Conservation (phyloP, 2,797 vertebrate species). For the Cyclura pinguis region DNA sequence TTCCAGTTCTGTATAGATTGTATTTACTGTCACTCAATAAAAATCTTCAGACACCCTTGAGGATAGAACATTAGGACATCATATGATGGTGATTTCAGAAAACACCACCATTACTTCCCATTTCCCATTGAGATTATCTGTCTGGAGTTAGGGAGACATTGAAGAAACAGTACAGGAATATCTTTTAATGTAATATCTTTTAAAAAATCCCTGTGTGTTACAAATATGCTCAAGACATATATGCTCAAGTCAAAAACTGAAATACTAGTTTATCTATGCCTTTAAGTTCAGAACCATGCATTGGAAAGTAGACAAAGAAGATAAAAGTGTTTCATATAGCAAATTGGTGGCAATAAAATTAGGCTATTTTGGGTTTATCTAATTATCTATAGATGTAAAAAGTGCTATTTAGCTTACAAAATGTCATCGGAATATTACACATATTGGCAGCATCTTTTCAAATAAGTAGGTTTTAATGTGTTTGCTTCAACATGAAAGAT, state of each 20-base stretch:
- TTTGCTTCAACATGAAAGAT: not conserved
- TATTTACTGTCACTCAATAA: not conserved
- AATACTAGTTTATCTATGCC: too few species aligned
- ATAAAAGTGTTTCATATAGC: not conserved
- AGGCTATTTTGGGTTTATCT: not conserved
- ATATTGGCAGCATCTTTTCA: not conserved
- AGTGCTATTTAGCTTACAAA: not conserved
- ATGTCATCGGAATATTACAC: not conserved
- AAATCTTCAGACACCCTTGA: not conserved
- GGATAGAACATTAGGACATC: not conserved
- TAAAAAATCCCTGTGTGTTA: too few species aligned
- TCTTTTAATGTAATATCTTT: too few species aligned
- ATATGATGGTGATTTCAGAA: not conserved
- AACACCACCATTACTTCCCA: not conserved
- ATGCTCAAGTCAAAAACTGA: too few species aligned
- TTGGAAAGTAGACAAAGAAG: not conserved
- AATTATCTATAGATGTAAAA: not conserved
- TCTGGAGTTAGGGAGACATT: not conserved
- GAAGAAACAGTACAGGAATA: not conserved
- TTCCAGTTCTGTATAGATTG: not conserved
- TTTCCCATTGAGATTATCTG: not conserved
- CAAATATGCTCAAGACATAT: too few species aligned
- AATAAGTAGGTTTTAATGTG: not conserved
- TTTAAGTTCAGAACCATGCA: not conserved
- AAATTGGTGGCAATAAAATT: not conserved